Evolutionary conservation across 2,888 invertebrate genomes (phyloP), one percentile per base, ranked within the genome.

Genomic region (Monochamus alternatus): DNA sequence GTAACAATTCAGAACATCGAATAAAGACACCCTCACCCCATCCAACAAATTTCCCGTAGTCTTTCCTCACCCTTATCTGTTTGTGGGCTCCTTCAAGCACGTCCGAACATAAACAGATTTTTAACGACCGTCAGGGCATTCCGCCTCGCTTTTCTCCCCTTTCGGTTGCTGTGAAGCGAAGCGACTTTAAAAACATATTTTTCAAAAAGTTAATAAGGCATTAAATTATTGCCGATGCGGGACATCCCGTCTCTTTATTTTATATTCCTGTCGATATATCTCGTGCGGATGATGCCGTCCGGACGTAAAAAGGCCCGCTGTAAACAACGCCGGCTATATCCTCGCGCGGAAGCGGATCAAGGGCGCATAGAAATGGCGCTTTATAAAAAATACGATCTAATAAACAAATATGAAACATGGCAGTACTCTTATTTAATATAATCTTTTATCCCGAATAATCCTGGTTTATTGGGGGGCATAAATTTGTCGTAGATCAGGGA

Each of bases 311-410:
- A n/a, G 63, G 38, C 52, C 30, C 12, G 12, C 52, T 63, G 63
- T 71, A 71, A 71, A 71, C 71, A 71, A 31, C 9, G 32, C 63
- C 59, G 12, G 31, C 14, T 68, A 58, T 68, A 58, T 68, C 43
- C 3, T 5, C 22, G 4, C 71, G 30, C 5, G 31, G 44, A 70
- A 70, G 10, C 63, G 38, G 63, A 52, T 51, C 71, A 71, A 71
- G 71, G 71, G 30, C 52, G 63, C 71, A 71, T 71, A 63, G 71
- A 63, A 71, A 71, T 30, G 71, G 52, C 8, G 63, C 10, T 43
- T 52, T 62, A 30, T 51, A 71, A 71, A 71, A 71, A 59, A n/a
- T 59, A 52, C 55, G 55, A 63, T 22, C 52, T 14, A 71, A 63
- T 71, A 63, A 62, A 63, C 63, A 63, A 38, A 52, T 52, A 63